phyloP scores from a whole-genome alignment of 2,888 invertebrate species.

The Cancer borealis region DNA sequence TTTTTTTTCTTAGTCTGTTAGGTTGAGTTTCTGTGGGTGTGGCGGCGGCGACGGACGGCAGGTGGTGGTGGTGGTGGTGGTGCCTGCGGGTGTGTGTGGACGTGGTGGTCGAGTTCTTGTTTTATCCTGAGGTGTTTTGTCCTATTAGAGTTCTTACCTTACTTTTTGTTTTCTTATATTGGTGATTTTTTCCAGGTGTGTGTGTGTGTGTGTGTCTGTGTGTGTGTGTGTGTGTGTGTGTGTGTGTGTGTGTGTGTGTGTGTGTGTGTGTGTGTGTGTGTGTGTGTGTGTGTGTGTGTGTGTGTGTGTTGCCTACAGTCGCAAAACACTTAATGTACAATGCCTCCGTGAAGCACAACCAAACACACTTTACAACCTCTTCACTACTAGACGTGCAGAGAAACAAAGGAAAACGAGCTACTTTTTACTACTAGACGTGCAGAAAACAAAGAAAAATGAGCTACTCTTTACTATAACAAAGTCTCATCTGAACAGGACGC shows the following conservation, averaged over 20 bases:
- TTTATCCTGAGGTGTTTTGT: background rate
- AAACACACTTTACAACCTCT: background rate
- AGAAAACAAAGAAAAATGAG: background rate
- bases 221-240: too few relatives aligned
- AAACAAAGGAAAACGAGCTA: background rate
- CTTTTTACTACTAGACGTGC: background rate
- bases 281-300: background rate
- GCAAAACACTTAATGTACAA: background rate
- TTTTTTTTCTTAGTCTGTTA: conserved; percentile 9
- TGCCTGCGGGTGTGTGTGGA: background rate
- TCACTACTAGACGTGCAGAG: background rate
- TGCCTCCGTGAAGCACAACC: background rate
- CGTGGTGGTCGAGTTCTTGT: background rate
- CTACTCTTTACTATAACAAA: background rate
- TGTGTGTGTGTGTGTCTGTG: background rate
- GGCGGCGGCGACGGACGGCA: background rate
- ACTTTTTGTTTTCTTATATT: background rate
- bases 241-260: too few relatives aligned
- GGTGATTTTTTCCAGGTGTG: background rate
- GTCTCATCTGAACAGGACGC: background rate
- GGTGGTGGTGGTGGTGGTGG: background rate
- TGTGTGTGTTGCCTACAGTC: background rate
- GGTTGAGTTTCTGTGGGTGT: conserved; percentile 25
- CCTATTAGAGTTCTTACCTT: background rate
- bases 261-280: too few relatives aligned